Percentiles rank a stretch among this genome's conserved stretches.
Evolutionary conservation across 2,113 vertebrate genomes (phyloP).

Genomic region (Ailuropoda melanoleuca): DNA sequence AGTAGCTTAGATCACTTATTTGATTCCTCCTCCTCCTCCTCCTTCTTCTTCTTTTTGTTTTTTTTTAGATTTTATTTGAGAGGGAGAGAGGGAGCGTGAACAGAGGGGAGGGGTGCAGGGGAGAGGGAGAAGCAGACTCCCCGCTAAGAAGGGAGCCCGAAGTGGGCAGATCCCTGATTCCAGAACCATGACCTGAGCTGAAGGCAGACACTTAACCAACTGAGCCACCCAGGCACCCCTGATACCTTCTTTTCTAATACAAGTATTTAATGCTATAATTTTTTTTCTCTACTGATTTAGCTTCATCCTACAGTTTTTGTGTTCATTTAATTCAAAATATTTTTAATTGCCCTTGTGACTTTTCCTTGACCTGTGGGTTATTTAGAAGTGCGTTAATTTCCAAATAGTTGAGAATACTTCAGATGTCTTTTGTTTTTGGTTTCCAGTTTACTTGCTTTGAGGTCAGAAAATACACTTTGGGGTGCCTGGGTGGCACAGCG

Average conservation of each 20-base stretch:
- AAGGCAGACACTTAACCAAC: background rate
- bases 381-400: background rate
- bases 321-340: background rate
- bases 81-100: no score
- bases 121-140: no score
- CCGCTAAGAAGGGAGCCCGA: no score
- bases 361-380: background rate
- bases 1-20: background rate
- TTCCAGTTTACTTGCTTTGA: constrained; percentile 3
- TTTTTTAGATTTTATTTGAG: no score
- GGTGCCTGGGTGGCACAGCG: no score
- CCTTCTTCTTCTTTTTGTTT: background rate
- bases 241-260: background rate
- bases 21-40: background rate
- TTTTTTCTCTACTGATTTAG: background rate
- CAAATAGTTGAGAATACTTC: background rate
- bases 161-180: no score
- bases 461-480: background rate
- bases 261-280: background rate
- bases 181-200: no score
- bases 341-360: background rate
- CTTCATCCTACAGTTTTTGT: background rate
- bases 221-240: background rate
- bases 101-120: no score
- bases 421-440: background rate